phyloP scores from a whole-genome alignment of 1,140 invertebrate genomes.

The Thalassaphorura encarpata region DNA sequence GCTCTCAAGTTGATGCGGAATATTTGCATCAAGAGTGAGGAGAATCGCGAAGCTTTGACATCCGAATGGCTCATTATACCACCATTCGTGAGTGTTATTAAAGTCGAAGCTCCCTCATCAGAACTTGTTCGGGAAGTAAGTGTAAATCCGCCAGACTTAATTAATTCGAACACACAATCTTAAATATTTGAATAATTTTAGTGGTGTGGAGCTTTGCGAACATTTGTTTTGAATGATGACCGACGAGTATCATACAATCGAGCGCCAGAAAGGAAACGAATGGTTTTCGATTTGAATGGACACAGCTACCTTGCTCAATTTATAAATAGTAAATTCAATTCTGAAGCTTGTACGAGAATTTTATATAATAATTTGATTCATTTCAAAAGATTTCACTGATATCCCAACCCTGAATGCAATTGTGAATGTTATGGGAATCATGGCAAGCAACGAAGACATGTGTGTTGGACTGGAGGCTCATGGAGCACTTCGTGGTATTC shows the following conservation, averaged over 20 bases:
- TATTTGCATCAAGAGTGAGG: constrained; percentile 25
- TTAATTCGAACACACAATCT: not conserved
- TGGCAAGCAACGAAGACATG: constrained; percentile 17
- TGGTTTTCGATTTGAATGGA: constrained; percentile 3
- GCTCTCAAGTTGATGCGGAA: constrained; percentile 22
- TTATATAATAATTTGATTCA: not conserved
- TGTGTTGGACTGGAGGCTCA: constrained; percentile 14
- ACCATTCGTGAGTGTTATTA: constrained; percentile 12
- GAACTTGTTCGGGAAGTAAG: constrained; percentile 15
- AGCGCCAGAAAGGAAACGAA: constrained; percentile 18
- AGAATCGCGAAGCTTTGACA: constrained; percentile 20
- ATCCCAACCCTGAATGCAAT: constrained; percentile 22
- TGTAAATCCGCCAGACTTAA: not conserved
- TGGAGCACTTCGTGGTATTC: constrained; percentile 9
- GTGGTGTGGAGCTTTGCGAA: constrained; percentile 23
- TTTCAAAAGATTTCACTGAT: constrained; percentile 1
- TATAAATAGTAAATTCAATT: not conserved
- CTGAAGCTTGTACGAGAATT: not conserved
- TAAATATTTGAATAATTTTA: constrained; percentile 1
- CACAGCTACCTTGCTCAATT: not conserved
- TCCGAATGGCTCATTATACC: constrained; percentile 1
- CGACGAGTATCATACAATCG: constrained; percentile 16
- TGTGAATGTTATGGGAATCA: constrained; percentile 11
- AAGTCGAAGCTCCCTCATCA: constrained; percentile 1
- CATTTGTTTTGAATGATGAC: constrained; percentile 21